Percentiles rank a stretch among this genome's conserved stretches.
These are phyloP conservation scores for Percopsis omiscomaycus DNA, from an alignment of 2,797 vertebrate genomes.

Conservation along the genomic window DNA sequence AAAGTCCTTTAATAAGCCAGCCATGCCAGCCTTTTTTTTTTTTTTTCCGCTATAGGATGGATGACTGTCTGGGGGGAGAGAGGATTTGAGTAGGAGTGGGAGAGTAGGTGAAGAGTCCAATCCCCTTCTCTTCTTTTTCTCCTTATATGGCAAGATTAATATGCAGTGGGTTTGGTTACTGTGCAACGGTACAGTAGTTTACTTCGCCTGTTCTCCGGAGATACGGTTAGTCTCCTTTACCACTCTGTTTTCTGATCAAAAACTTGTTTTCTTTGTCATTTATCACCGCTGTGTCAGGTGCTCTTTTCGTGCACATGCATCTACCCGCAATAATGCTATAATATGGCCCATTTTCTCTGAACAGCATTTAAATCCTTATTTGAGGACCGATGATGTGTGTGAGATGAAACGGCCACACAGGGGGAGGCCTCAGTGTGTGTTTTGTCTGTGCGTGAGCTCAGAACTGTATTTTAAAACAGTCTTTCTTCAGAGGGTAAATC, in stretches of 20 bases:
- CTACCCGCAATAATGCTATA: too few relatives aligned
- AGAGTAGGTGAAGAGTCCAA: conserved; percentile 26
- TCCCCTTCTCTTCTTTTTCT: conserved; percentile 24
- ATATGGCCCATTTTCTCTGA: too few relatives aligned
- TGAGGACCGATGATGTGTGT: conserved; percentile 6
- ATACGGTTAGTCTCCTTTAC: conserved; percentile 51
- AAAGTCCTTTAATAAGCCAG: conserved; percentile 33
- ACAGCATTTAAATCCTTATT: too few relatives aligned
- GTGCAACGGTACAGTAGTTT: conserved; percentile 21
- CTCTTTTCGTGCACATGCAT: conserved; percentile 17
- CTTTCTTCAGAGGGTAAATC: conserved; percentile 48
- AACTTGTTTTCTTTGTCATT: conserved; percentile 31
- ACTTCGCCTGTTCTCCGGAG: conserved; percentile 48
- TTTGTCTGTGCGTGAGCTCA: conserved; percentile 7
- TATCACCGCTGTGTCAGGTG: conserved; percentile 8
- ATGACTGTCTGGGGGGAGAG: conserved; percentile 19
- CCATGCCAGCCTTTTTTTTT: conserved; percentile 4
- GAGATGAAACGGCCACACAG: conserved; percentile 23
- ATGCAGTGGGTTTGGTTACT: conserved; percentile 42
- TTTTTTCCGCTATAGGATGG: conserved; percentile 27
- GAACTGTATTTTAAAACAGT: conserved; percentile 19
- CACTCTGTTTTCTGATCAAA: conserved; percentile 27
- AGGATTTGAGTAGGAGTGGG: conserved; percentile 46
- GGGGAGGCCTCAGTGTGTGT: neutral
- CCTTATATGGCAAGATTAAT: conserved; percentile 42